These are phyloP conservation scores for Gnatocerus cornutus DNA, from an alignment of 2,888 invertebrate genomes.

Conservation along the genomic window DNA sequence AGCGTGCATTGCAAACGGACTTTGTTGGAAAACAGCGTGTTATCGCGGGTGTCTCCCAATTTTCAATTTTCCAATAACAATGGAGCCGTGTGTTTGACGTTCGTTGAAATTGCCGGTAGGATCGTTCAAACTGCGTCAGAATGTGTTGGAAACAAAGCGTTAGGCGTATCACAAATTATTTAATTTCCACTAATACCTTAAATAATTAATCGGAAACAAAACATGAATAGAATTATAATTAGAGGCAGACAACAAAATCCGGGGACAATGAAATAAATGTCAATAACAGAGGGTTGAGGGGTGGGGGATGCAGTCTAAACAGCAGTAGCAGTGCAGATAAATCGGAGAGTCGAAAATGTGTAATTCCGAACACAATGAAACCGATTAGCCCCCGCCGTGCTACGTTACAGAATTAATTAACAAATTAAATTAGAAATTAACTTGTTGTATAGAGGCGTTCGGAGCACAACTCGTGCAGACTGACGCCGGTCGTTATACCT, in stretches of 20 bases:
- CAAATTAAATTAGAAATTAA: slow-evolving; percentile 74
- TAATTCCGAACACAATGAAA: slow-evolving; percentile 70
- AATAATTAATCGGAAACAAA: slow-evolving; percentile 59
- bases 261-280: slow-evolving; percentile 65
- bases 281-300: slow-evolving; percentile 58
- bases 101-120: slow-evolving; percentile 46
- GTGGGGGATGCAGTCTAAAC: slow-evolving; percentile 31
- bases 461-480: slow-evolving; percentile 47
- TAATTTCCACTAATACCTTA: slow-evolving; percentile 56
- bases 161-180: slow-evolving; percentile 55
- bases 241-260: slow-evolving; percentile 59
- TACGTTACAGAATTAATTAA: slow-evolving; percentile 72
- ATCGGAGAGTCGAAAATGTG: slow-evolving; percentile 64
- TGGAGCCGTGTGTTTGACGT: slow-evolving; percentile 43
- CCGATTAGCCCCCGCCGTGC: slow-evolving; percentile 70
- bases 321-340: slow-evolving; percentile 48
- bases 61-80: slow-evolving; percentile 37
- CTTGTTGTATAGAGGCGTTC: slow-evolving; percentile 68
- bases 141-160: slow-evolving; percentile 32
- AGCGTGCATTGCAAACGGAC: slow-evolving; percentile 10
- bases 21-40: slow-evolving; percentile 25
- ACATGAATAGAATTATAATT: slow-evolving; percentile 58
- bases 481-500: slow-evolving; percentile 35
- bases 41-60: slow-evolving; percentile 26
- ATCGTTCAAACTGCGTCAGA: slow-evolving; percentile 16